Evolutionary conservation across 2,888 invertebrate species (phyloP).

Genomic region (Leptothorax acervorum): DNA sequence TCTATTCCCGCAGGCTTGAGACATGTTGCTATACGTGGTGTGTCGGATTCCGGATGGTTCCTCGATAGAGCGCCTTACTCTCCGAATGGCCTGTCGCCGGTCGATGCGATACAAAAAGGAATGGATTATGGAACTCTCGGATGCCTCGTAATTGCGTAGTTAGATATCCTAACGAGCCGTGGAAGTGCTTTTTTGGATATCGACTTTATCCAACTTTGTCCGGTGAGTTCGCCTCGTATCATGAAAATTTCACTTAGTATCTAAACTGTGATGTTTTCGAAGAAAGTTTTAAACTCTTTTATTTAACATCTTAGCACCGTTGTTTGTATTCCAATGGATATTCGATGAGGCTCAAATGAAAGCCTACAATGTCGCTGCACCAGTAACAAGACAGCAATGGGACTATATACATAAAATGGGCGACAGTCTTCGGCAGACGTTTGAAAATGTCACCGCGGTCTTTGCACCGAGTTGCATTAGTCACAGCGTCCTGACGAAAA

Average conservation of each 20-base stretch:
- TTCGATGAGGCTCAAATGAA: conserved; percentile 98
- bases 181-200: conserved; percentile 97
- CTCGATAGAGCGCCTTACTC: conserved; percentile 93
- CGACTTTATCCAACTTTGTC: conserved; percentile 94
- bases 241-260: background rate
- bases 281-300: conserved; percentile 44
- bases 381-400: conserved; percentile 96
- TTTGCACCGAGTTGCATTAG: conserved; percentile 98
- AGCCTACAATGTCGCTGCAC: conserved; percentile 96
- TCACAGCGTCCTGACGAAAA: conserved; percentile 94
- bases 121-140: conserved; percentile 92
- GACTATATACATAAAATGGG: conserved; percentile 97
- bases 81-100: conserved; percentile 87
- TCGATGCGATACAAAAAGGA: conserved; percentile 90
- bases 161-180: conserved; percentile 91
- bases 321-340: conserved; percentile 97
- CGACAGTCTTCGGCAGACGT: conserved; percentile 92
- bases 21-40: conserved; percentile 91
- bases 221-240: conserved; percentile 86
- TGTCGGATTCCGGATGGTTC: conserved; percentile 98
- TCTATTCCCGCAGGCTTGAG: conserved; percentile 78
- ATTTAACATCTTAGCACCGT: conserved; percentile 89
- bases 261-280: conserved; percentile 5
- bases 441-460: conserved; percentile 94
- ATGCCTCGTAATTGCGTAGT: conserved; percentile 92